Conservation (phyloP, 2,888 invertebrate genomes). For the Laothoe populi region DNA sequence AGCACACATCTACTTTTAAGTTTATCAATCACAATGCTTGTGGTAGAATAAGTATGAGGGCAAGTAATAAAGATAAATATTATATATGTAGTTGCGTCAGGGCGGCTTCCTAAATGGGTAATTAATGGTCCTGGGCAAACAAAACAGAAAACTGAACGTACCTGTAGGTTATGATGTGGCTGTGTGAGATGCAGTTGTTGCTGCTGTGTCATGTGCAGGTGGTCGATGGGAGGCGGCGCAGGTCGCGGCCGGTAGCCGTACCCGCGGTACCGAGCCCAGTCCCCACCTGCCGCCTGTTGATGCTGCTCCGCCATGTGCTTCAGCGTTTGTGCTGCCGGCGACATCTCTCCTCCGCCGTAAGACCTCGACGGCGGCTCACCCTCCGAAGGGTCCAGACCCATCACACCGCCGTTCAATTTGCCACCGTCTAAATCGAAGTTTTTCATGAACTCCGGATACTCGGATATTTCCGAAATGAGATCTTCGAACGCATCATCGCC, state of each 20-base stretch:
- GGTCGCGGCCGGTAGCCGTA: constrained; percentile 80
- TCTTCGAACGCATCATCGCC: constrained; percentile 93
- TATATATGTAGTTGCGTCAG: background rate
- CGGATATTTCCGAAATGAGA: constrained; percentile 94
- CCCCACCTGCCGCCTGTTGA: constrained; percentile 89
- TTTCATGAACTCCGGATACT: constrained; percentile 92
- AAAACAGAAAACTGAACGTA: constrained; percentile 51
- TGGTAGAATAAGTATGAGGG: background rate
- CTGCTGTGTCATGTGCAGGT: constrained; percentile 93
- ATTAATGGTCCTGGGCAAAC: no score
- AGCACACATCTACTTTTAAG: background rate
- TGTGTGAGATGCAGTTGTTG: constrained; percentile 95
- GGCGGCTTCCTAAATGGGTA: background rate
- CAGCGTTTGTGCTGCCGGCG: constrained; percentile 96
- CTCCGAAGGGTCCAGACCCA: constrained; percentile 73
- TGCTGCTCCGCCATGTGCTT: constrained; percentile 99
- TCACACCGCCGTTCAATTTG: constrained; percentile 62
- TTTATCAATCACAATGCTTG: background rate
- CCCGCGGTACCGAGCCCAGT: constrained; percentile 82
- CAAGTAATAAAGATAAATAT: no score
- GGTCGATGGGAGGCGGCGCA: constrained; percentile 71
- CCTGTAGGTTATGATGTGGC: constrained; percentile 92
- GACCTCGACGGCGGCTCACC: constrained; percentile 76
- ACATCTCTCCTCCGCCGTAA: constrained; percentile 88
- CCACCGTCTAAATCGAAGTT: constrained; percentile 88